Base-by-base conservation (phyloP, 2,797 vertebrate genomes). In the Alauda arvensis region DNA sequence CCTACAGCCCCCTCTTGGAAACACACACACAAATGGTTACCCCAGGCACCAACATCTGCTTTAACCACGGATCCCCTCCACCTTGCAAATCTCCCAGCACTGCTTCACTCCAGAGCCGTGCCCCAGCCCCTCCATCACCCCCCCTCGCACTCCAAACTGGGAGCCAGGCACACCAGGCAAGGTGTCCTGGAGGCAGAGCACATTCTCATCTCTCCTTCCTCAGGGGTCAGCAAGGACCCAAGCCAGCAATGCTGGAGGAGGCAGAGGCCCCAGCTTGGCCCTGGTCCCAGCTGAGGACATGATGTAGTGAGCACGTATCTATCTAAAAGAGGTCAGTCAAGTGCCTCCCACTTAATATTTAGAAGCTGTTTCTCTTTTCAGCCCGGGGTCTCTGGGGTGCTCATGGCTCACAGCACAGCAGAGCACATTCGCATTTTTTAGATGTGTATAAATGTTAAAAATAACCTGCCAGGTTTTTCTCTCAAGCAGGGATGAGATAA, bases 341-440 rank as follows among this genome's bases (percentile, higher is more conserved):
- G 76, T 86, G 86, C 69, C 86, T 93, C 56, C 78, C 84, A 80
- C 81, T 86, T 85, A 72, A 91, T 91, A 77, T 91, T 88, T 86
- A 85, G 92, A 94, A 94, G 84, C 70, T 89, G 81, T 85, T 94
- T 94, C 88, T 87, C 86, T 87, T 91, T 92, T 77, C 81, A 88
- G 4, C 42, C 62, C 66, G 1, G 1, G 19, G 52, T 88, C 88
- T 85, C 93, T 49, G 69, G 72, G 71, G 91, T 83, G 45, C 70
- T 88, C 15, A 16, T 34, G 71, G 72, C 87, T 94, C 34, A 33
- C 69, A 88, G 72, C 55, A 72, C 59, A 87, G 63, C 72, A 68
- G 46, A 80, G 43, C 88, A 69, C 78, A 89, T 83, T 60, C 72
- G 23, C 48, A 63, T 89, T 88, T 89, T 94, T 88, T 18, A 80